Evolutionary conservation across 1,140 invertebrate species (phyloP), one percentile per base, ranked within the genome.

Genomic region (Eulimnadia texana): DNA sequence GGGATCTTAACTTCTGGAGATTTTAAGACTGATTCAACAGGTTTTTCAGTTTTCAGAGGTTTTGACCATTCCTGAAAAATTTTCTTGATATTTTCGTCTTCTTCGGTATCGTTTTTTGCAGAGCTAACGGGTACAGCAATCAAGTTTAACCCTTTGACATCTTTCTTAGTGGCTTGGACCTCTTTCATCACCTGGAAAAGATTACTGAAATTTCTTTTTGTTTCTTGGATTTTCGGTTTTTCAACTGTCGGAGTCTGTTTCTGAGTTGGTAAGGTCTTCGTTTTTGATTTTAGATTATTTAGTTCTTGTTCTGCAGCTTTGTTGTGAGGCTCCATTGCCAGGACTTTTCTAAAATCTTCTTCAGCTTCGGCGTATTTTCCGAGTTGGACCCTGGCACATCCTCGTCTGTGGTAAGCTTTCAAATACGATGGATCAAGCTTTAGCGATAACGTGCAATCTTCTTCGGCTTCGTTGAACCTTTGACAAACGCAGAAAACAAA

Each of bases 381-480:
- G 24, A 86, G 69, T 56, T 73, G 75, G 58, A 82, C 79, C 65
- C 85, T 75, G 1, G 85, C 85, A 19, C 78, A 76, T 2, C 83
- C 88, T 66, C 88, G 72, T 52, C 89, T 76, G 64, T 86, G 81
- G 68, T 85, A 83, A 2, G 87, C 86, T 73, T 92, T 93, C 0
- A 86, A 80, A 70, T 90, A 92, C 0, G 75, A 80, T 0, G 79
- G 73, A 69, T 92, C 86, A 20, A 90, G 70, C 54, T 79, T 73
- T 49, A 92, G 69, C 0, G 88, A 84, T 33, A 76, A 70, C 1
- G 80, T 82, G 68, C 87, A 90, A 72, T 93, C 90, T 19, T 76
- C 68, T 70, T 90, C 86, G 11, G 86, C 84, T 65, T 81, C 80
- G 66, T 80, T 79, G 65, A 81, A 84, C 64, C 86, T 88, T 68